Evolutionary conservation across 2,888 invertebrate species (phyloP).

Genomic region (Dasypolia templi): DNA sequence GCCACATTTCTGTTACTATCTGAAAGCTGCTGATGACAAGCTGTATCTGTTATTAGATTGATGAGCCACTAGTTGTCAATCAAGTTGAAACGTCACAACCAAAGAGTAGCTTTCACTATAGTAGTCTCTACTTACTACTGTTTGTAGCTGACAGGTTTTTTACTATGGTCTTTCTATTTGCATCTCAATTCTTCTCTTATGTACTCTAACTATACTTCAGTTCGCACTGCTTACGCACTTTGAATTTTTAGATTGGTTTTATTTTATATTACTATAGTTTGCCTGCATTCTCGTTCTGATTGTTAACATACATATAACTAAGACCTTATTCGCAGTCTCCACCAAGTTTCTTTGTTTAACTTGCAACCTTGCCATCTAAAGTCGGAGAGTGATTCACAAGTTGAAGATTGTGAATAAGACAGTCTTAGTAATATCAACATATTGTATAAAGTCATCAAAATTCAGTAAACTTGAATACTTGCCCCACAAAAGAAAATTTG

Average conservation of each 20-base stretch:
- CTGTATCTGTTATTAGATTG: constrained; percentile 75
- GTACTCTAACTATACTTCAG: constrained; percentile 72
- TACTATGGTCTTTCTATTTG: constrained; percentile 64
- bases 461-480: constrained; percentile 56
- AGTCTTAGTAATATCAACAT: constrained; percentile 48
- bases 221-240: constrained; percentile 87
- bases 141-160: constrained; percentile 66
- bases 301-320: constrained; percentile 47
- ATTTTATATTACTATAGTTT: constrained; percentile 69
- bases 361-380: constrained; percentile 22
- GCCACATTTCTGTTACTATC: constrained; percentile 77
- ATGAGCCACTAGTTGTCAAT: constrained; percentile 60
- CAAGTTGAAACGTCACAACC: constrained; percentile 55
- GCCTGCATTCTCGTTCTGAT: constrained; percentile 70
- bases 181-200: constrained; percentile 64
- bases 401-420: constrained; percentile 51
- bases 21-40: constrained; percentile 82
- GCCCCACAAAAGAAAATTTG: constrained; percentile 60
- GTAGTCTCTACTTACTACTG: constrained; percentile 64
- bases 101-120: constrained; percentile 67
- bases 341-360: constrained; percentile 29
- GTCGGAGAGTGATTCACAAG: constrained; percentile 17
- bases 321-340: constrained; percentile 52
- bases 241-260: constrained; percentile 70
- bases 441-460: constrained; percentile 45